Percentiles rank a stretch among this genome's conserved stretches.
Conservation (phyloP, 2,888 invertebrate species). For the Cactoblastis cactorum region DNA sequence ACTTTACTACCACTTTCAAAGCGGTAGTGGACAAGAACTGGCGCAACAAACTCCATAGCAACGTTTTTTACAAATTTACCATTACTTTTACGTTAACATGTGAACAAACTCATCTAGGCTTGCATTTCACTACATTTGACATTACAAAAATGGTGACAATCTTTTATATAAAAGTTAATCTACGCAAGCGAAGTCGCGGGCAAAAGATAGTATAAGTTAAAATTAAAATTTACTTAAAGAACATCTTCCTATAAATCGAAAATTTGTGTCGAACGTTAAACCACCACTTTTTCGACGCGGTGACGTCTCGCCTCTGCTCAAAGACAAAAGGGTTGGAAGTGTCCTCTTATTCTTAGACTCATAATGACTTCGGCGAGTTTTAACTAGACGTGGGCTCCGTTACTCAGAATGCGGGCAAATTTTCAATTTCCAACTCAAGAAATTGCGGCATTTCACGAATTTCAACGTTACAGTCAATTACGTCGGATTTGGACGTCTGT, state of each 20-base stretch:
- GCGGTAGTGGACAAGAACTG: too few species aligned
- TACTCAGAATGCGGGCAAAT: neutral
- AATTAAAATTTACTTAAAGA: neutral
- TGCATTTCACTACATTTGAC: too few species aligned
- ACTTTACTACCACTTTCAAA: too few species aligned
- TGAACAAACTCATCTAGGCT: too few species aligned
- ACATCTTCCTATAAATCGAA: neutral
- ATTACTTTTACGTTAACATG: too few species aligned
- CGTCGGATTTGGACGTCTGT: neutral
- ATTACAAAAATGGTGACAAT: too few species aligned
- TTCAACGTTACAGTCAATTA: neutral
- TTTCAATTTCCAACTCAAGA: too few species aligned
- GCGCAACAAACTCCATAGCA: too few species aligned
- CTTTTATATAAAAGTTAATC: too few species aligned
- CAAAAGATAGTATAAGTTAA: too few species aligned
- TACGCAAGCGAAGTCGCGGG: too few species aligned
- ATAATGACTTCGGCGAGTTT: slow-evolving; percentile 12
- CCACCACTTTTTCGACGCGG: slow-evolving; percentile 3
- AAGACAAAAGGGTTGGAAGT: slow-evolving; percentile 10
- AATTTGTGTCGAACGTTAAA: neutral
- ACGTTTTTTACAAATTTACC: too few species aligned
- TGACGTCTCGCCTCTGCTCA: slow-evolving; percentile 2
- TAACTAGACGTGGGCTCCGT: neutral
- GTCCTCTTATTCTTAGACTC: slow-evolving; percentile 8
- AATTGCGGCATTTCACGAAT: neutral